Conservation (phyloP, 2,888 invertebrate genomes). For the Miltochrista miniata region DNA sequence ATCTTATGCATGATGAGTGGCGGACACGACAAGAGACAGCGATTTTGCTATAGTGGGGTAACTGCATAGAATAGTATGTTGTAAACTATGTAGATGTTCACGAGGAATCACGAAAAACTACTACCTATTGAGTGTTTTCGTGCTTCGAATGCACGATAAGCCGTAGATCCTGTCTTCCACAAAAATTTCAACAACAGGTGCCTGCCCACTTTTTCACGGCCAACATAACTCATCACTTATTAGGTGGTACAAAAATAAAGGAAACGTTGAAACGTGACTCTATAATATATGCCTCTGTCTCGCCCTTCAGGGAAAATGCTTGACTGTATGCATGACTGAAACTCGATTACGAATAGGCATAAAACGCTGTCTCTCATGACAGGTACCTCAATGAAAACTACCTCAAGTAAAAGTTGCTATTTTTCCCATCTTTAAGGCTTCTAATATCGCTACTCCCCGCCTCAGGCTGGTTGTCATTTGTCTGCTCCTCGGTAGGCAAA, state of each 20-base stretch:
- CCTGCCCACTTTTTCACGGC: no score
- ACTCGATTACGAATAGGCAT: no score
- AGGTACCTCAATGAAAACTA: conserved; percentile 47
- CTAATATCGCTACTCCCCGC: conserved; percentile 75
- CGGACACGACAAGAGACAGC: conserved; percentile 16
- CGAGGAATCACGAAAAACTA: no score
- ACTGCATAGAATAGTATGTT: neutral
- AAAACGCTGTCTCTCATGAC: conserved; percentile 16
- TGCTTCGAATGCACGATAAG: no score
- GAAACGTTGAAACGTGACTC: no score
- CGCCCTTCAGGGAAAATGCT: neutral
- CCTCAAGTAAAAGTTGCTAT: conserved; percentile 77
- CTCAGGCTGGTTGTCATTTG: conserved; percentile 79
- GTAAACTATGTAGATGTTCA: no score
- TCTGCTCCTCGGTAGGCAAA: conserved; percentile 76
- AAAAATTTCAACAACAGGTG: no score
- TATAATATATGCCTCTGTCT: neutral
- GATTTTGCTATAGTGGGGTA: neutral
- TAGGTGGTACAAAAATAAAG: no score
- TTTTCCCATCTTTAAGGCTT: conserved; percentile 81
- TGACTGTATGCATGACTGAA: no score
- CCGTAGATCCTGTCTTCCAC: no score
- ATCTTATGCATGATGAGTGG: conserved; percentile 50
- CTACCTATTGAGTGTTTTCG: no score
- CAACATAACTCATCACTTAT: no score